A percentile compares a stretch with the other conserved stretches of the same genome.
Evolutionary conservation across 2,888 invertebrate genomes (phyloP).

Genomic region (Calliopum simillimum): DNA sequence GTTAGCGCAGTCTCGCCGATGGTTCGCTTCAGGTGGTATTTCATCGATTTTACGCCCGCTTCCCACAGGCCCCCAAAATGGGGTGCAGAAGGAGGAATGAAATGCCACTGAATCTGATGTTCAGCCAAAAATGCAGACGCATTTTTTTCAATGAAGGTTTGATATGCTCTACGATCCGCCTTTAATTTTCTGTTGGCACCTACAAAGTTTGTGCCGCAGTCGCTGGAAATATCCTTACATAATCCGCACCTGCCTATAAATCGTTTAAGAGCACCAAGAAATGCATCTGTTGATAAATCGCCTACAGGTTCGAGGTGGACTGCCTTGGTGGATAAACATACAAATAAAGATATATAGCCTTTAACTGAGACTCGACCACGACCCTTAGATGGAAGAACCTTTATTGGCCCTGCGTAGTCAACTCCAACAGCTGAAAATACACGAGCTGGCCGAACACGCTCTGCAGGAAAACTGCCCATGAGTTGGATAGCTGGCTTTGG

Average conservation of each 20-base stretch:
- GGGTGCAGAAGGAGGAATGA: conserved; percentile 33
- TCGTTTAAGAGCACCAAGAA: no score
- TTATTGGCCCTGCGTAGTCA: conserved; percentile 22
- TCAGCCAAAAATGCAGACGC: no score
- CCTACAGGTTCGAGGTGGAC: no score
- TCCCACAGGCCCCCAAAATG: conserved; percentile 34
- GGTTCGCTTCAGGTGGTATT: conserved; percentile 27
- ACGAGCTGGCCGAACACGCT: conserved; percentile 19
- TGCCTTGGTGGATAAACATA: no score
- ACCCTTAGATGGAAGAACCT: conserved; percentile 12
- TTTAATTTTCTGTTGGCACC: no score
- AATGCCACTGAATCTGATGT: conserved; percentile 33
- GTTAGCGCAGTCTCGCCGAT: conserved; percentile 26
- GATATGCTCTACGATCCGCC: no score
- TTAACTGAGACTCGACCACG: not conserved
- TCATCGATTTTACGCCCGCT: conserved; percentile 29
- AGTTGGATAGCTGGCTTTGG: conserved; percentile 23
- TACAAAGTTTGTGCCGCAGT: no score
- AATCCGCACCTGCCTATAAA: no score
- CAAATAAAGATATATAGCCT: conserved; percentile 11
- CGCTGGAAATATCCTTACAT: no score
- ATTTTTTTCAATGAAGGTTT: no score
- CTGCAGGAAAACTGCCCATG: conserved; percentile 32
- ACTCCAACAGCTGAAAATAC: conserved; percentile 8
- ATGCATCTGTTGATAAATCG: no score